A percentile compares a stretch with the other conserved stretches of the same genome.
Evolutionary conservation across 2,797 vertebrate species (phyloP).

Genomic region (Leucoraja ocellata): DNA sequence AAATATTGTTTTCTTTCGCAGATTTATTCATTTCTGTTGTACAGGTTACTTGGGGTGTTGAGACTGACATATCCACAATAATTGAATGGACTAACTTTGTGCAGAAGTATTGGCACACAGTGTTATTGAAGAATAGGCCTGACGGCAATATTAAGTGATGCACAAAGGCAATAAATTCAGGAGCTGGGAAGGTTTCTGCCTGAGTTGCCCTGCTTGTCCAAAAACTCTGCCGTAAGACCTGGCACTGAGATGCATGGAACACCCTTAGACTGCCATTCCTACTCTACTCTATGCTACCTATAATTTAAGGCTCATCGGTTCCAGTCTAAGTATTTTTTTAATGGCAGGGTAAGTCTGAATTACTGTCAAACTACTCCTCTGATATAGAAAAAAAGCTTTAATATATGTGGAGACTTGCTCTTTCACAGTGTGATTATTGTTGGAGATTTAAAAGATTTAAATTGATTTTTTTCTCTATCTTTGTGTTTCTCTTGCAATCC

Average conservation of each 20-base stretch:
- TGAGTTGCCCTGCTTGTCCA: neutral
- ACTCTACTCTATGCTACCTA: too few species aligned
- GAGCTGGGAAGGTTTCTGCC: neutral
- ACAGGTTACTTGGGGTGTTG: neutral
- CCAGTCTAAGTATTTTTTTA: neutral
- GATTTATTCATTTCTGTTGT: too few species aligned
- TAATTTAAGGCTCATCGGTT: neutral
- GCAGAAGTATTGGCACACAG: neutral
- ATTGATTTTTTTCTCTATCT: neutral
- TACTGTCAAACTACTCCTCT: neutral
- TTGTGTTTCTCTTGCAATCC: neutral
- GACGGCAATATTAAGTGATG: neutral
- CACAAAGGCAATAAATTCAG: neutral
- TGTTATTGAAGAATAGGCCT: neutral
- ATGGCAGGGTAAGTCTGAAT: neutral
- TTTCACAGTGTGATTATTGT: neutral
- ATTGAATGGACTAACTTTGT: neutral
- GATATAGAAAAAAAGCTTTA: neutral
- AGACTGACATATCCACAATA: neutral
- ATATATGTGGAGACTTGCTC: neutral
- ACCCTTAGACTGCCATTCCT: too few species aligned
- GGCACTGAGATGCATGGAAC: neutral
- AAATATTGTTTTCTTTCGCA: too few species aligned
- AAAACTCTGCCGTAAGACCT: neutral
- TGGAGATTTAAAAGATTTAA: neutral